A percentile compares a stretch with the other conserved stretches of the same genome.
phyloP scores from a whole-genome alignment of 2,113 vertebrate genomes.

The Corapipo altera region DNA sequence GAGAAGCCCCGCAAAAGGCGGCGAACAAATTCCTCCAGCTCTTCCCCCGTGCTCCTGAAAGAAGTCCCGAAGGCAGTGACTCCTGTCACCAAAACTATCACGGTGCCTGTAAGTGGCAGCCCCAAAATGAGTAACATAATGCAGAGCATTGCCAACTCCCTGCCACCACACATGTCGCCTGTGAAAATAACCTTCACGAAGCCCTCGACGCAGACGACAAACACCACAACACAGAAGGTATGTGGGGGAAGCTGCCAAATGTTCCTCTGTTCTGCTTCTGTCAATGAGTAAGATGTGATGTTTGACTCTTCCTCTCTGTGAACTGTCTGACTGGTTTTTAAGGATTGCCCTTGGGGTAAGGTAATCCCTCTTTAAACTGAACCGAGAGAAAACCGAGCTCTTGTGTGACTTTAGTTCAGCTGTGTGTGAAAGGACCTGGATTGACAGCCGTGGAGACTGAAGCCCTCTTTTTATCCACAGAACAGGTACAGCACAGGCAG shows the following conservation, averaged over 20 bases:
- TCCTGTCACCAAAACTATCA: slow-evolving; percentile 89
- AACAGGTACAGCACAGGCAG: slow-evolving; percentile 72
- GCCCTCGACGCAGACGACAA: slow-evolving; percentile 94
- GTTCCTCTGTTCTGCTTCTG: slow-evolving; percentile 23
- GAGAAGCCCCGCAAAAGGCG: slow-evolving; percentile 97
- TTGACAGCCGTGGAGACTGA: slow-evolving; percentile 71
- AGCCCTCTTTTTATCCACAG: slow-evolving; percentile 73
- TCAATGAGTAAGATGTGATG: slow-evolving; percentile 26
- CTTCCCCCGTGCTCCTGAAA: slow-evolving; percentile 93
- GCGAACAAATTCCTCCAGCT: slow-evolving; percentile 94
- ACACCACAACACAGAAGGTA: slow-evolving; percentile 95
- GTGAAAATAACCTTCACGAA: slow-evolving; percentile 99
- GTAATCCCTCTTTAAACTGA: slow-evolving; percentile 35
- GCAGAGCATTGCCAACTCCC: slow-evolving; percentile 98
- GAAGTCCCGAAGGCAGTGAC: slow-evolving; percentile 88
- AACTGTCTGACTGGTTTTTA: slow-evolving; percentile 48
- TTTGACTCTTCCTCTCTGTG: slow-evolving; percentile 25
- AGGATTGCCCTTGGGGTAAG: slow-evolving; percentile 33
- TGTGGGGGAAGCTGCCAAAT: slow-evolving; percentile 53
- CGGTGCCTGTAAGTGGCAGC: slow-evolving; percentile 89
- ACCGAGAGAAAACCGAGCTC: slow-evolving; percentile 23
- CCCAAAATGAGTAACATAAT: slow-evolving; percentile 99
- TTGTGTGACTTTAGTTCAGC: slow-evolving; percentile 64
- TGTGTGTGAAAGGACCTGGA: slow-evolving; percentile 69
- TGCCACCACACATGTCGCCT: slow-evolving; percentile 97